These are phyloP conservation scores for Polypedilum pembai DNA, from an alignment of 1,140 invertebrate genomes.

Conservation along the genomic window DNA sequence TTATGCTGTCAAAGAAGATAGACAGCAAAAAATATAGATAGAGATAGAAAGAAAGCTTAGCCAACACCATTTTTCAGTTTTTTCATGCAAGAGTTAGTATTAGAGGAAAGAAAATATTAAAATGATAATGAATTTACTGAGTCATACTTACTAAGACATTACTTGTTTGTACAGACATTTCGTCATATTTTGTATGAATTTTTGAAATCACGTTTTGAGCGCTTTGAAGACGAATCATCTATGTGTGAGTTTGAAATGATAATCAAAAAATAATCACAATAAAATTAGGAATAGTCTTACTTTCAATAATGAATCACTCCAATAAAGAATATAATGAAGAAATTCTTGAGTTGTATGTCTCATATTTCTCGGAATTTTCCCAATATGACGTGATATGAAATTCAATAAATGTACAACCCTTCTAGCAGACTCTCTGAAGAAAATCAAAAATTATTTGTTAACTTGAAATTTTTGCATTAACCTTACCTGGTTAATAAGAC, in stretches of 20 bases:
- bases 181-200: not conserved
- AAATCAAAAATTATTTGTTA: not conserved
- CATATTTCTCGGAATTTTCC: conserved; percentile 51
- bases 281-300: conserved; percentile 9
- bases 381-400: conserved; percentile 49
- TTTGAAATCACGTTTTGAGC: not conserved
- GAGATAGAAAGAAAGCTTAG: too few relatives aligned
- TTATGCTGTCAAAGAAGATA: too few relatives aligned
- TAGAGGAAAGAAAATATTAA: not conserved
- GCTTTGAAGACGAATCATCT: not conserved
- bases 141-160: not conserved
- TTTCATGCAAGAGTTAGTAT: not conserved
- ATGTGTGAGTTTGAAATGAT: not conserved
- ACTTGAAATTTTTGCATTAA: not conserved
- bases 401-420: conserved; percentile 68
- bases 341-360: conserved; percentile 39
- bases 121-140: not conserved
- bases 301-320: conserved; percentile 36
- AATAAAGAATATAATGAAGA: conserved; percentile 38
- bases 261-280: not conserved
- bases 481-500: conserved; percentile 49
- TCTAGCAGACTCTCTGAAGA: conserved; percentile 62
- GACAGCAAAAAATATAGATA: too few relatives aligned
- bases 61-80: too few relatives aligned
- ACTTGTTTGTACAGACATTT: not conserved